Percentiles rank a stretch among this genome's conserved stretches.
Conservation (phyloP, 2,888 invertebrate genomes). For the Trichacis sp. region DNA sequence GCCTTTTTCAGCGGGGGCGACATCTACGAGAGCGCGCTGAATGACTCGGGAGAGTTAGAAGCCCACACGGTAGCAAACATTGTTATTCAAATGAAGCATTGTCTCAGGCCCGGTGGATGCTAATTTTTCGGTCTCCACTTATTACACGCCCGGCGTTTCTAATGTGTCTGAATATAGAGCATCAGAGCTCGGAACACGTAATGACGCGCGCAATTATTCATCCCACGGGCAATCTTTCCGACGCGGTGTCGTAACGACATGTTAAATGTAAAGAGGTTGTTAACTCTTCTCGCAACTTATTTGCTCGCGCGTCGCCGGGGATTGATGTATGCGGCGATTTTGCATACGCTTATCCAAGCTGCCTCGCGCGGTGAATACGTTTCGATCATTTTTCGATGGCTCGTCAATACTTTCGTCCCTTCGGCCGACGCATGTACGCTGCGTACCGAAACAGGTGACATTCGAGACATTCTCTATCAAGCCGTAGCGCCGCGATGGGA, state of each 20-base stretch:
- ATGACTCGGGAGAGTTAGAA: slow-evolving; percentile 61
- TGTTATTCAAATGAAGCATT: slow-evolving; percentile 68
- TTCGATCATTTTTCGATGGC: neutral
- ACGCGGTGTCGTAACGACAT: slow-evolving; percentile 3
- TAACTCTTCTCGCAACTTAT: slow-evolving; percentile 3
- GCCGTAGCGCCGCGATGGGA: slow-evolving; percentile 53
- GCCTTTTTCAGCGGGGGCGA: slow-evolving; percentile 33
- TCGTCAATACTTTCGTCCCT: too few species aligned
- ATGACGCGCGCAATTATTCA: slow-evolving; percentile 24
- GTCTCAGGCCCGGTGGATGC: slow-evolving; percentile 62
- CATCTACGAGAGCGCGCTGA: slow-evolving; percentile 43
- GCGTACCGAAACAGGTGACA: slow-evolving; percentile 33
- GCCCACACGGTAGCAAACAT: slow-evolving; percentile 68
- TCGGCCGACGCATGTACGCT: slow-evolving; percentile 27
- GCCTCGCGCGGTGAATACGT: too few species aligned
- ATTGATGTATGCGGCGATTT: neutral
- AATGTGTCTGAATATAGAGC: slow-evolving; percentile 65
- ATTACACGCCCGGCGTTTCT: slow-evolving; percentile 64
- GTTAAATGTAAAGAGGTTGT: slow-evolving; percentile 5
- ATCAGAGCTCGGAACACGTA: slow-evolving; percentile 21
- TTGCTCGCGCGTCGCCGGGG: neutral
- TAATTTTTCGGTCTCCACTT: slow-evolving; percentile 63
- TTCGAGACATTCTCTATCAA: slow-evolving; percentile 31
- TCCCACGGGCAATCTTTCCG: slow-evolving; percentile 9
- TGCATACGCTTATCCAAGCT: neutral